Base-by-base conservation (phyloP, 2,113 vertebrate species). In the Sula dactylatra region DNA sequence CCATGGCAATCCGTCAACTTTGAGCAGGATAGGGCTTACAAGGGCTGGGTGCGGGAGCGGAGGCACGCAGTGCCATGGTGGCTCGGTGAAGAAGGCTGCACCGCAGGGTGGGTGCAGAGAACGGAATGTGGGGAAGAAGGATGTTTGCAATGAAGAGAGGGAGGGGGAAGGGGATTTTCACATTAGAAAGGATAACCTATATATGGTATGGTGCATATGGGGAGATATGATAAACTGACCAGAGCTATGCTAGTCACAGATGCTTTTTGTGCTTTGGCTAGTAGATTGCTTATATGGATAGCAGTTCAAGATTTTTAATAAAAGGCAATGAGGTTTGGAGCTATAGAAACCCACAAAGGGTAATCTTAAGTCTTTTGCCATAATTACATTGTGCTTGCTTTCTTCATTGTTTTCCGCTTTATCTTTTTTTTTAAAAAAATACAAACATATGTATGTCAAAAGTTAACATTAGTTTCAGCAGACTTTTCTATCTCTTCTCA, bases 71-170 rank as follows among this genome's bases (percentile, higher is more conserved):
- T 26, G 47, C 47, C 45, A 58, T 1, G 22, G 69, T 4, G 10
- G 82, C 29, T 54, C 1, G 13, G 54, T 16, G 84, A 88, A 55
- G 42, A 67, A 82, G 87, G 66, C 62, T 54, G 61, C 3, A 25
- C 50, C 0, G 2, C 32, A 58, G 87, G 61, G 90, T 54, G 90
- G 82, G 85, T 45, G 74, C 38, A 86, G 52, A 79, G 92, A 88
- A 85, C 66, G 90, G 90, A 93, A 95, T 86, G 90, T 0, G 0
- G 16, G 47, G 54, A 97, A 94, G 91, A 92, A 94, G 83, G 96
- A 91, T 93, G 81, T 47, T 82, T 90, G 97, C 91, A 85, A 55
- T 70, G 91, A 89, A 82, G 44, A 26, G 38, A 87, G 58, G 56
- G 64, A 84, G 58, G 67, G 66, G 66, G 65, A 90, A 81, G 67